Conservation (phyloP, 1,140 invertebrate species). For the Adoxophyes honmai region DNA sequence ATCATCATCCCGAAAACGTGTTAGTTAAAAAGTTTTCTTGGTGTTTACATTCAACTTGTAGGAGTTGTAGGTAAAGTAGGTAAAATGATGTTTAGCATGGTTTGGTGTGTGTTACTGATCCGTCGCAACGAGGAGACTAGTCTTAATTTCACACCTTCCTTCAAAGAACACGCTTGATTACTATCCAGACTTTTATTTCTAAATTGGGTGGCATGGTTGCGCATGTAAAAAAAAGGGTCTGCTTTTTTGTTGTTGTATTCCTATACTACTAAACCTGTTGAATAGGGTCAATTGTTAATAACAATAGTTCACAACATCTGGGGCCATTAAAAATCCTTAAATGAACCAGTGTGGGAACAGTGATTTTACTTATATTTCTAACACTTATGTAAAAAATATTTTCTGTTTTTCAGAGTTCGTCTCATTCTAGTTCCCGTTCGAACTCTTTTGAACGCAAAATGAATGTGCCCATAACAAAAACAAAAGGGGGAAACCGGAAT, state of each 20-base stretch:
- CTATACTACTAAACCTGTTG: too few relatives aligned
- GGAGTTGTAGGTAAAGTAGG: conserved; percentile 9
- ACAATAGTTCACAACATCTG: not conserved
- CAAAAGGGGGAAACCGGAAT: conserved; percentile 18
- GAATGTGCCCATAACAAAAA: not conserved
- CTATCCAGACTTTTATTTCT: too few relatives aligned
- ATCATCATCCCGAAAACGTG: not conserved
- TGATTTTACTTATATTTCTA: not conserved
- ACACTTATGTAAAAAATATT: not conserved
- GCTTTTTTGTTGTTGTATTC: not conserved
- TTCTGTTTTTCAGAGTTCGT: not conserved
- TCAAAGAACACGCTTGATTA: too few relatives aligned
- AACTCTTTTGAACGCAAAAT: not conserved
- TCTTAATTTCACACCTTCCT: too few relatives aligned
- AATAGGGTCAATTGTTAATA: too few relatives aligned
- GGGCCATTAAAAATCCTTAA: not conserved
- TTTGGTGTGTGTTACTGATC: not conserved
- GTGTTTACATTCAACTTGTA: conserved; percentile 1
- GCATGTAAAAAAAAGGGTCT: not conserved
- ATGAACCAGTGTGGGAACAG: not conserved
- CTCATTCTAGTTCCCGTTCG: not conserved
- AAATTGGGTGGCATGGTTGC: too few relatives aligned
- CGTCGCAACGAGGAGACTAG: too few relatives aligned
- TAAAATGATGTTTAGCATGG: conserved; percentile 4
- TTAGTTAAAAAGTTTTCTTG: conserved; percentile 6